phyloP scores from a whole-genome alignment of 1,140 invertebrate genomes.

The Nautilus pompilius region DNA sequence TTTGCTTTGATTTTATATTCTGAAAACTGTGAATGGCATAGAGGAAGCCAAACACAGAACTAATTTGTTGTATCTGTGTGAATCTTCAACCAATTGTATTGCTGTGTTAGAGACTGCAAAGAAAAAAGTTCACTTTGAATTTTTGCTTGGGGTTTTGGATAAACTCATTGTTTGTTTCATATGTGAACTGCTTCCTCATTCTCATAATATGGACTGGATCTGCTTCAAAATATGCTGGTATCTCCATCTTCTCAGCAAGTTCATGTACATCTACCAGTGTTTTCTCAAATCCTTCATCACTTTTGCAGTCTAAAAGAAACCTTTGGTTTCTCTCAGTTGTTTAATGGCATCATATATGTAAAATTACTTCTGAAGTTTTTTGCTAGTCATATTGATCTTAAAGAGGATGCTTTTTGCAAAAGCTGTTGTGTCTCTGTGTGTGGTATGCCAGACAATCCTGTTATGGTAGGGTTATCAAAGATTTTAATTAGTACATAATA shows the following conservation, averaged over 20 bases:
- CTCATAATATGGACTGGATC: background rate
- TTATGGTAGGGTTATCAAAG: background rate
- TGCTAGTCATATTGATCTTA: background rate
- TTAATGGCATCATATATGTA: background rate
- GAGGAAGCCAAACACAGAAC: background rate
- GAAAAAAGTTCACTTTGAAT: background rate
- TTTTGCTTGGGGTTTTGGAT: background rate
- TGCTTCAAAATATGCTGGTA: background rate
- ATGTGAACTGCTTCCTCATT: background rate
- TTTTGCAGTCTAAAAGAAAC: background rate
- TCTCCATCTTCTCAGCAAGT: background rate
- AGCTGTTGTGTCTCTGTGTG: background rate
- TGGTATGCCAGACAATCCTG: background rate
- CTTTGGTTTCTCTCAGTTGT: background rate
- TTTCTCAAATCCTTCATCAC: background rate
- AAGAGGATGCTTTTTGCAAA: background rate
- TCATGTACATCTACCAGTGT: background rate
- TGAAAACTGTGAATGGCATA: background rate
- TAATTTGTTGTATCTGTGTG: background rate
- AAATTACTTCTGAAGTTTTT: no score
- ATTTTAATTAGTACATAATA: no score
- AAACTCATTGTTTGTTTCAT: background rate
- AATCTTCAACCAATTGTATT: background rate
- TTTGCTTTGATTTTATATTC: background rate
- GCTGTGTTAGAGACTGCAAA: background rate